These are phyloP conservation scores for Nixonia krombeini DNA, from an alignment of 1,140 invertebrate species.

Conservation along the genomic window DNA sequence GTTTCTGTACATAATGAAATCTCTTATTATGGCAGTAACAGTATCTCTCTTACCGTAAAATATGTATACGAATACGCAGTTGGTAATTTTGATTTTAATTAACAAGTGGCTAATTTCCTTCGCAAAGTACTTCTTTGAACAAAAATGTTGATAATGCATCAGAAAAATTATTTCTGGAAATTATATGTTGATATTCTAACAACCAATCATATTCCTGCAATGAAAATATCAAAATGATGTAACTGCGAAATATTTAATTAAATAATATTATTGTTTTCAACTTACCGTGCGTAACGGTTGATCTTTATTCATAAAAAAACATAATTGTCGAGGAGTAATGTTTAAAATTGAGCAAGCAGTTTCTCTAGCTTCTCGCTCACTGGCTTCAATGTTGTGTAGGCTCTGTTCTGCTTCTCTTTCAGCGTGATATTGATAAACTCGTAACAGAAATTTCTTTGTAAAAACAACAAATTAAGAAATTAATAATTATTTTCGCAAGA, in stretches of 20 bases:
- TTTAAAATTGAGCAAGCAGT: slow-evolving; percentile 50
- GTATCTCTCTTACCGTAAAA: too few relatives aligned
- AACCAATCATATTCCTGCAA: slow-evolving; percentile 39
- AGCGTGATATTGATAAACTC: slow-evolving; percentile 12
- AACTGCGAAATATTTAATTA: slow-evolving; percentile 3
- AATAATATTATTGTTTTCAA: not conserved
- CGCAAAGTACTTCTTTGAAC: slow-evolving; percentile 9
- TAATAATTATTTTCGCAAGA: too few relatives aligned
- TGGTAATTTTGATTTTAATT: too few relatives aligned
- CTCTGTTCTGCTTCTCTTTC: slow-evolving; percentile 3
- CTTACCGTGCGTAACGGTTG: too few relatives aligned
- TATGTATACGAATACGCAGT: too few relatives aligned
- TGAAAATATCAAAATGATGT: too few relatives aligned
- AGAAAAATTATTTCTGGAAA: slow-evolving; percentile 20
- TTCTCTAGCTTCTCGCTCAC: slow-evolving; percentile 40
- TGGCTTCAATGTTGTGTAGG: slow-evolving; percentile 17
- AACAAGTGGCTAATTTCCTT: too few relatives aligned
- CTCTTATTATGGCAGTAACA: too few relatives aligned
- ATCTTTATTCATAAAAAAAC: slow-evolving; percentile 32
- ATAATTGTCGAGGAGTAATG: slow-evolving; percentile 42
- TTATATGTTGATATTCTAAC: slow-evolving; percentile 31
- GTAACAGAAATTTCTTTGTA: slow-evolving; percentile 31
- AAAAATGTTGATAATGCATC: slow-evolving; percentile 35
- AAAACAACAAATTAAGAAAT: not conserved
- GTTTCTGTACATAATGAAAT: too few relatives aligned